These are phyloP conservation scores for Apteryx mantelli DNA, from an alignment of 2,113 vertebrate genomes.

Conservation along the genomic window DNA sequence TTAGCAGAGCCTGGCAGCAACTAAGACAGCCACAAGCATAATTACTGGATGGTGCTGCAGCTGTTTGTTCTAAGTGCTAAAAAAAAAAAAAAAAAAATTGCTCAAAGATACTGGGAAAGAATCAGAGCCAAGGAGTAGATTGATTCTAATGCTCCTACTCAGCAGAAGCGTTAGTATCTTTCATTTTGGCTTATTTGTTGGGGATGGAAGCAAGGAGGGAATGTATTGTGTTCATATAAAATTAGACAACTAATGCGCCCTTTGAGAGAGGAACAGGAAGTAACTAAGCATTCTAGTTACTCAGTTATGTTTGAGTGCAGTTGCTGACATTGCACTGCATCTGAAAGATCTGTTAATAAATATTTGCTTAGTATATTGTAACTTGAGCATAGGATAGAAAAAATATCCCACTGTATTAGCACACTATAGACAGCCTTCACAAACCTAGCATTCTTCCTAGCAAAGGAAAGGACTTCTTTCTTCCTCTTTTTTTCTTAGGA, in stretches of 20 bases:
- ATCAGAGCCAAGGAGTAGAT: neutral
- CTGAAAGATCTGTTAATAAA: slow-evolving; percentile 53
- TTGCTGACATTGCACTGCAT: slow-evolving; percentile 24
- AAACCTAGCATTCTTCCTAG: neutral
- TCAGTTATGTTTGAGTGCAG: neutral
- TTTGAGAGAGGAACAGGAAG: neutral
- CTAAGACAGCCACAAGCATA: neutral
- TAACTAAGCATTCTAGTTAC: neutral
- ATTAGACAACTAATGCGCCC: neutral
- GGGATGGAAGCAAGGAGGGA: neutral
- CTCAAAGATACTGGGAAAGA: neutral
- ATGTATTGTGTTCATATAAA: neutral
- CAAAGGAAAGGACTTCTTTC: neutral
- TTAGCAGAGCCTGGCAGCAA: neutral
- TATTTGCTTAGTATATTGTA: slow-evolving; percentile 63
- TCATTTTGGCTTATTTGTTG: neutral
- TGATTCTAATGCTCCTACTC: neutral
- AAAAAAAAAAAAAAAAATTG: neutral
- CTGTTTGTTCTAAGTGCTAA: neutral
- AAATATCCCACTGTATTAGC: neutral
- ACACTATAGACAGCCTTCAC: neutral
- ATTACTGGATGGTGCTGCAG: neutral
- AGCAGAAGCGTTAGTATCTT: neutral
- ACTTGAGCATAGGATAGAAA: neutral
- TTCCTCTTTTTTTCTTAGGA: neutral